Percentiles rank a stretch among this genome's conserved stretches.
Evolutionary conservation across 1,140 invertebrate genomes (phyloP).

Genomic region (Drosophila melanogaster): Release_6_plus_ISO1_MT NC_004354.4:2555001-2555500

Average conservation of each 20-base stretch:
- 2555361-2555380: background rate
- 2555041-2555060: conserved; percentile 3
- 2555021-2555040: background rate
- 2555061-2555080: conserved; percentile 23
- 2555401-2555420: conserved; percentile 57
- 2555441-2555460: background rate
- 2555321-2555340: conserved; percentile 16
- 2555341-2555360: background rate
- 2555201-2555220: conserved; percentile 11
- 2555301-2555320: conserved; percentile 5
- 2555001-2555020: too few relatives aligned
- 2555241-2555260: conserved; percentile 29
- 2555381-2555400: conserved; percentile 9
- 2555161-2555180: conserved; percentile 5
- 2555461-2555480: background rate
- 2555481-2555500: background rate
- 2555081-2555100: conserved; percentile 21
- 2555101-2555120: conserved; percentile 9
- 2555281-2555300: conserved; percentile 15
- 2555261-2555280: conserved; percentile 47
- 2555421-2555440: conserved; percentile 54
- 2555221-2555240: conserved; percentile 46
- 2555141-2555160: background rate
- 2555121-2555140: conserved; percentile 33
- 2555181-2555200: background rate